Evolutionary conservation across 2,888 invertebrate species (phyloP).

Genomic region (Pharmacophagus antenor): DNA sequence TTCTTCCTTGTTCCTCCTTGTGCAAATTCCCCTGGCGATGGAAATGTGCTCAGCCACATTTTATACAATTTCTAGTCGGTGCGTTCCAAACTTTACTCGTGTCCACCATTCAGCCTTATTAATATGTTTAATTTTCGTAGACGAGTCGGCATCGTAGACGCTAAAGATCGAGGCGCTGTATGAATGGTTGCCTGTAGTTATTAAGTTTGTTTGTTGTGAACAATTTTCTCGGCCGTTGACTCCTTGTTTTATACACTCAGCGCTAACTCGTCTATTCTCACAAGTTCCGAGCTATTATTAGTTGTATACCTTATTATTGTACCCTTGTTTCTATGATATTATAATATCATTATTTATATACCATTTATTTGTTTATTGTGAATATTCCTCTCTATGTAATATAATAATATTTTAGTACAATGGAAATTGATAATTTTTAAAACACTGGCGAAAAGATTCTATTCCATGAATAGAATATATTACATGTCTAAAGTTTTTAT

Average conservation of each 20-base stretch:
- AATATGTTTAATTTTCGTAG: constrained; percentile 38
- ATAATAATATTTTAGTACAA: no score
- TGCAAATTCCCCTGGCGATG: constrained; percentile 81
- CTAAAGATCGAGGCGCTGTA: constrained; percentile 50
- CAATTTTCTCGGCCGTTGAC: constrained; percentile 64
- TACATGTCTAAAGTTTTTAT: no score
- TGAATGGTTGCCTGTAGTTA: constrained; percentile 61
- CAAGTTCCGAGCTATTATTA: constrained; percentile 38
- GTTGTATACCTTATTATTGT: constrained; percentile 26
- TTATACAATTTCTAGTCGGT: constrained; percentile 79
- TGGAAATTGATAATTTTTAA: no score
- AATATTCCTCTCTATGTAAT: no score
- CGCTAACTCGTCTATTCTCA: constrained; percentile 44
- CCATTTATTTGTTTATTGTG: no score
- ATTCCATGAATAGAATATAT: neutral
- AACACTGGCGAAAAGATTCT: no score
- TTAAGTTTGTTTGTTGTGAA: constrained; percentile 62
- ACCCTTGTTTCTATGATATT: neutral
- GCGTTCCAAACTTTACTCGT: constrained; percentile 59
- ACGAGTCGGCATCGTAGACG: constrained; percentile 34
- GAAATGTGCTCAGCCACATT: constrained; percentile 80
- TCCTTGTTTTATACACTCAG: constrained; percentile 61
- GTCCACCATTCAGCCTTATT: constrained; percentile 40
- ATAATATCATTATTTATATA: neutral
- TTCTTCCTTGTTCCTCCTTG: constrained; percentile 80